Evolutionary conservation across 1,140 invertebrate genomes (phyloP).

Genomic region (Nebria ingens): DNA sequence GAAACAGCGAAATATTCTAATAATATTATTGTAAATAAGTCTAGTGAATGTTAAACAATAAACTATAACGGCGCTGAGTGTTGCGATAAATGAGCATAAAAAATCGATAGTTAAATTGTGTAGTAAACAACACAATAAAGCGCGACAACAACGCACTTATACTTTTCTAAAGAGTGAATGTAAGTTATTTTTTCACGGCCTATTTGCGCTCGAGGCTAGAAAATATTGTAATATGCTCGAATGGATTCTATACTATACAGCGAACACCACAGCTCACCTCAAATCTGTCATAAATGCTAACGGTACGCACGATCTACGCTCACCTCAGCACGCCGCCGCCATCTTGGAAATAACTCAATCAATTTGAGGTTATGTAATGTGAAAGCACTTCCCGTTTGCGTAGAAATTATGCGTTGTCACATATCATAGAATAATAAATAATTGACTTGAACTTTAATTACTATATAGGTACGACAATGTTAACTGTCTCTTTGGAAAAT

Average conservation of each 20-base stretch:
- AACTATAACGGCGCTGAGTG: too few species aligned
- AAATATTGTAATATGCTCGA: background rate
- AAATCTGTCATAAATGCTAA: background rate
- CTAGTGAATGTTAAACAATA: too few species aligned
- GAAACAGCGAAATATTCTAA: too few species aligned
- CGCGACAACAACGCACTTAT: background rate
- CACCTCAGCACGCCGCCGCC: background rate
- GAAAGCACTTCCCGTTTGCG: background rate
- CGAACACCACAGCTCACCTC: background rate
- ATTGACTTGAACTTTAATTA: too few species aligned
- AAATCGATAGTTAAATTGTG: too few species aligned
- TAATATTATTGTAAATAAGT: too few species aligned
- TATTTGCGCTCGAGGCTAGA: background rate
- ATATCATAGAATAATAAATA: too few species aligned
- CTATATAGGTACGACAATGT: too few species aligned
- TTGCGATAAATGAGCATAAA: too few species aligned
- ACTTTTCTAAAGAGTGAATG: background rate
- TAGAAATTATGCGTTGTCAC: too few species aligned
- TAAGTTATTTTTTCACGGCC: background rate
- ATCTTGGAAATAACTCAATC: background rate
- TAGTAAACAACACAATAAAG: too few species aligned
- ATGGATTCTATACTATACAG: background rate
- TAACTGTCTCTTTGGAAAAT: too few species aligned
- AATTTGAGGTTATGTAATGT: background rate
- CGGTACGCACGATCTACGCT: background rate